These are phyloP conservation scores for Anser cygnoides DNA, from an alignment of 2,113 vertebrate species.

Conservation along the genomic window DNA sequence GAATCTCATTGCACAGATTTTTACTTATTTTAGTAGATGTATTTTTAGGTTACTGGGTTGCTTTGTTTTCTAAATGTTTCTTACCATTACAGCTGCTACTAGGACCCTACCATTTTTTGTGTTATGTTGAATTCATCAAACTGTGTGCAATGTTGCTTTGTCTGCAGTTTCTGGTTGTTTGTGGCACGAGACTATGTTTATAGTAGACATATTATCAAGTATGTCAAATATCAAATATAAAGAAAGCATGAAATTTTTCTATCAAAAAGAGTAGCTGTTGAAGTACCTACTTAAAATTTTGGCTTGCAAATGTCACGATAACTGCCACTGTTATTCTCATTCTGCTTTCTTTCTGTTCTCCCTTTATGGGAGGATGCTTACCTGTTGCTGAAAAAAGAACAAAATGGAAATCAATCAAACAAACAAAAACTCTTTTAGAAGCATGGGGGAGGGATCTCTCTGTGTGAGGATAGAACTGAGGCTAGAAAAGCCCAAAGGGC, in stretches of 20 bases:
- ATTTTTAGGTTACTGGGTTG: conserved; percentile 35
- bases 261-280: neutral
- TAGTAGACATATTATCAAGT: conserved; percentile 31
- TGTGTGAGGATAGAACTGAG: neutral
- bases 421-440: conserved; percentile 13
- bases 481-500: neutral
- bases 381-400: neutral
- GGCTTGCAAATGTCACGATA: neutral
- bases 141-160: conserved; percentile 32
- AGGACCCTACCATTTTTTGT: neutral
- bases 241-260: conserved; percentile 43
- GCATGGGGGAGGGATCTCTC: neutral
- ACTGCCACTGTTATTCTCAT: neutral
- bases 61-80: conserved; percentile 44
- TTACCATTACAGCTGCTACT: conserved; percentile 28
- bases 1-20: conserved; percentile 50
- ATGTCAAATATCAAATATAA: conserved; percentile 39
- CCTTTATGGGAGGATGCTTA: neutral
- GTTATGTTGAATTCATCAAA: neutral
- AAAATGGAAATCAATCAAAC: neutral
- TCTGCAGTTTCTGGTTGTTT: conserved; percentile 15
- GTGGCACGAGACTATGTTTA: conserved; percentile 23
- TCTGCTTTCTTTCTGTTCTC: neutral
- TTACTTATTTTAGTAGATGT: conserved; percentile 61
- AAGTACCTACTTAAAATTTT: conserved; percentile 1